These are phyloP conservation scores for Nipponacmea schrenckii DNA, from an alignment of 2,888 invertebrate genomes.

Conservation along the genomic window DNA sequence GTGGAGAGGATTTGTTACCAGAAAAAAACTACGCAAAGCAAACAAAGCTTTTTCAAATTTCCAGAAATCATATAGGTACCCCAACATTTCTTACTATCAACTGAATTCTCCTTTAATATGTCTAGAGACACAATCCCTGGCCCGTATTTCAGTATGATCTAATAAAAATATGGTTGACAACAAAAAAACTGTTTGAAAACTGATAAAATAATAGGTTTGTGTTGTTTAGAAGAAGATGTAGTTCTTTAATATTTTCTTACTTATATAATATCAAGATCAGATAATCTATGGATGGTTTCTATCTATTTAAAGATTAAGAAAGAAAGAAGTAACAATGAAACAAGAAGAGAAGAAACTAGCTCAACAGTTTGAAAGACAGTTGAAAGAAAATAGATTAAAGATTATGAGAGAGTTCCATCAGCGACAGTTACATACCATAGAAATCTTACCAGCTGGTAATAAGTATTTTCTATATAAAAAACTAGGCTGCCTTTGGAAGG, in stretches of 20 bases:
- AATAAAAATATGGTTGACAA: no score
- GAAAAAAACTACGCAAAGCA: conserved; percentile 56
- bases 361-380: conserved; percentile 54
- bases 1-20: conserved; percentile 61
- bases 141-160: no score
- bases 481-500: no score
- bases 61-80: conserved; percentile 63
- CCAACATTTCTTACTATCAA: no score
- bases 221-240: no score
- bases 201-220: no score
- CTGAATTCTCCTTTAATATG: no score
- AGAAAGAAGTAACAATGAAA: conserved; percentile 41
- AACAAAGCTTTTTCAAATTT: conserved; percentile 60
- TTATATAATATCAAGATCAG: no score
- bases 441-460: conserved; percentile 64
- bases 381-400: conserved; percentile 53
- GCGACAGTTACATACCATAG: conserved; percentile 60
- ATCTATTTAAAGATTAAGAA: conserved; percentile 32
- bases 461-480: not conserved
- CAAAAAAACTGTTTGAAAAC: no score
- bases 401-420: conserved; percentile 62
- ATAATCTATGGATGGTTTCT: no score
- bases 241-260: no score
- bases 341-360: conserved; percentile 46
- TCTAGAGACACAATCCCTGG: no score